phyloP scores from a whole-genome alignment of 2,797 vertebrate species.

The Sphenodon punctatus region DNA sequence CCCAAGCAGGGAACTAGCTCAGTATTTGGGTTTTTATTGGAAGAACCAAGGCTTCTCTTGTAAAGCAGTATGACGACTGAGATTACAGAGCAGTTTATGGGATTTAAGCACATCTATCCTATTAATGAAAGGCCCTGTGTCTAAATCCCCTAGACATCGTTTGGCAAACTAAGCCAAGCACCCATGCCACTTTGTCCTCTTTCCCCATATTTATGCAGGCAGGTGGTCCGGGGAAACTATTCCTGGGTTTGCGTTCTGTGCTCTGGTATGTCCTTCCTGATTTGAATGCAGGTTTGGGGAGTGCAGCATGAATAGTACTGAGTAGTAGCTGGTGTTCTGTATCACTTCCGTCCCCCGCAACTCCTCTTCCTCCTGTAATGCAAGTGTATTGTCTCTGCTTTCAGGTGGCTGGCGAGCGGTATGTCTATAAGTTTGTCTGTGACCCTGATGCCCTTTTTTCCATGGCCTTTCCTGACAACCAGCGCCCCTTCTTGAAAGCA shows the following conservation, averaged over 20 bases:
- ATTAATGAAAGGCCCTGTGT: background rate
- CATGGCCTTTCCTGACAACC: conserved; percentile 97
- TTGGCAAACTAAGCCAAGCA: background rate
- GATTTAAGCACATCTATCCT: background rate
- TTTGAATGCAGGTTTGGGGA: no score
- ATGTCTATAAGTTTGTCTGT: conserved; percentile 97
- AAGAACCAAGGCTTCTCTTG: background rate
- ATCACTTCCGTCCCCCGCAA: background rate
- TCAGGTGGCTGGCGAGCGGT: conserved; percentile 93
- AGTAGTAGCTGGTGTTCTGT: no score
- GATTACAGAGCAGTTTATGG: background rate
- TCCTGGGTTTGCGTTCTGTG: background rate
- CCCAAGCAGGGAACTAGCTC: no score
- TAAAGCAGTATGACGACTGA: background rate
- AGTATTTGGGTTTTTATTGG: background rate
- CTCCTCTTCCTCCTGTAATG: background rate
- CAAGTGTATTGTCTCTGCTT: background rate
- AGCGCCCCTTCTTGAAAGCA: conserved; percentile 90
- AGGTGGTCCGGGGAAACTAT: background rate
- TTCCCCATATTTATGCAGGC: background rate
- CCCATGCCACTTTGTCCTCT: background rate
- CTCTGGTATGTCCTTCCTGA: no score
- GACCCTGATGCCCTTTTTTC: conserved; percentile 95
- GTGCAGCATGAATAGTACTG: no score
- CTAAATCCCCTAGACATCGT: background rate